Percentiles rank a stretch among this genome's conserved stretches.
phyloP scores from a whole-genome alignment of 2,797 vertebrate genomes.

The Gymnoscopelus microlampas region DNA sequence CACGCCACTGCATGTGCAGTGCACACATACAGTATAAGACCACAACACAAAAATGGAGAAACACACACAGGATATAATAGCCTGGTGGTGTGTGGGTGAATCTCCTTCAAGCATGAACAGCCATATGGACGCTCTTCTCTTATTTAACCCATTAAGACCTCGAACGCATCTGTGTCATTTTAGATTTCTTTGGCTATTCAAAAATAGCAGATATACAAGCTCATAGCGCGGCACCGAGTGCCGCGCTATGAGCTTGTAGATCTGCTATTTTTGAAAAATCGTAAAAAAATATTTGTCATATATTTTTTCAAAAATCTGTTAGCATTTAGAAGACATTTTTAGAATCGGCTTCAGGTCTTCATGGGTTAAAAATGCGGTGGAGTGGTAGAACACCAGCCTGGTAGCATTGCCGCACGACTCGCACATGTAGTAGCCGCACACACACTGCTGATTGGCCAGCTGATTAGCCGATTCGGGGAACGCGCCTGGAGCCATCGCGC shows the following conservation, averaged over 20 bases:
- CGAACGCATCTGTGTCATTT: no score
- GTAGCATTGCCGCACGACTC: slow-evolving; percentile 10
- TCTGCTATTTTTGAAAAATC: no score
- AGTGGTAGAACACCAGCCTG: slow-evolving; percentile 40
- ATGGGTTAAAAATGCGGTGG: slow-evolving; percentile 34
- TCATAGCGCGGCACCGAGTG: no score
- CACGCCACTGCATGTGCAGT: neutral
- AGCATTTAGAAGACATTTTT: no score
- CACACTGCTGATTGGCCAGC: slow-evolving; percentile 42
- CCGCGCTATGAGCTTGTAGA: no score
- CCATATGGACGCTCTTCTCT: slow-evolving; percentile 55
- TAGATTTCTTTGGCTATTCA: no score
- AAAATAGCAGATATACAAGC: no score
- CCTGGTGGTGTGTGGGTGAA: slow-evolving; percentile 30
- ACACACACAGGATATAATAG: slow-evolving; percentile 16
- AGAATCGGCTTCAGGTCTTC: no score
- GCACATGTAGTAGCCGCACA: slow-evolving; percentile 6
- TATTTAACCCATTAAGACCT: no score
- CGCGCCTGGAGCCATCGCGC: slow-evolving; percentile 10
- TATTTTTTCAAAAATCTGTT: no score
- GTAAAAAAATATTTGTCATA: no score
- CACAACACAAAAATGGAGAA: slow-evolving; percentile 7
- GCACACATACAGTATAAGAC: neutral
- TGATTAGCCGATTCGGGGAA: slow-evolving; percentile 50
- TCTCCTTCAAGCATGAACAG: slow-evolving; percentile 48